phyloP scores from a whole-genome alignment of 2,888 invertebrate genomes.

The Petrolisthes cinctipes region DNA sequence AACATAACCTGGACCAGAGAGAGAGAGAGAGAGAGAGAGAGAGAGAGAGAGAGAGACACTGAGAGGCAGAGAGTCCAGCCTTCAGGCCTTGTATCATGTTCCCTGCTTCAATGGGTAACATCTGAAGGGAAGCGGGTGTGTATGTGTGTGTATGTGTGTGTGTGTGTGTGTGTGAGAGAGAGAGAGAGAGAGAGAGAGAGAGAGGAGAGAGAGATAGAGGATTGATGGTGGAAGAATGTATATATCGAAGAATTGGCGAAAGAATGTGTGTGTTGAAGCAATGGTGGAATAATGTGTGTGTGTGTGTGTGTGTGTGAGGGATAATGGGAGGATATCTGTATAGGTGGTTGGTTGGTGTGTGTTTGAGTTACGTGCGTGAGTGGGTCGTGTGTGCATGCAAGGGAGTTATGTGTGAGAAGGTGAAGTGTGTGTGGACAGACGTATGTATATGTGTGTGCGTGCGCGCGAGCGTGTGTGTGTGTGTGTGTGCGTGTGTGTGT shows the following conservation, averaged over 20 bases:
- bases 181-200: slow-evolving; percentile 3
- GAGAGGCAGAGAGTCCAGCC: background rate
- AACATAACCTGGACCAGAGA: no score
- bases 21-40: slow-evolving; percentile 2
- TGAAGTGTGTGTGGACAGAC: no score
- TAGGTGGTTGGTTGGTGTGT: background rate
- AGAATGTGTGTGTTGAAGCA: background rate
- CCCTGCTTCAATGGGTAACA: background rate
- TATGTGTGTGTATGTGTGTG: slow-evolving; percentile 3
- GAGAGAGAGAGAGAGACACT: background rate
- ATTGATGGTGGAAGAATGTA: no score
- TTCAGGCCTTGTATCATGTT: background rate
- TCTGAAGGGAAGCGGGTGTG: background rate
- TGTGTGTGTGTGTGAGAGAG: background rate
- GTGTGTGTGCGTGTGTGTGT: slow-evolving; percentile 15
- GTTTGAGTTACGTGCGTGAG: no score
- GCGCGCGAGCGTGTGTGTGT: background rate
- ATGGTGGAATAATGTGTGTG: background rate
- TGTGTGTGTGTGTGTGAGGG: background rate
- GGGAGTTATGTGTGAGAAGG: no score
- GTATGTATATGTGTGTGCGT: background rate
- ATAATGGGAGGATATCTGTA: background rate
- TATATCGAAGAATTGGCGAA: no score
- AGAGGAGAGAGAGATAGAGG: background rate
- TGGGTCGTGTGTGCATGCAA: no score